Evolutionary conservation across 2,888 invertebrate genomes (phyloP).

Genomic region (Gandaritis pyraliata): DNA sequence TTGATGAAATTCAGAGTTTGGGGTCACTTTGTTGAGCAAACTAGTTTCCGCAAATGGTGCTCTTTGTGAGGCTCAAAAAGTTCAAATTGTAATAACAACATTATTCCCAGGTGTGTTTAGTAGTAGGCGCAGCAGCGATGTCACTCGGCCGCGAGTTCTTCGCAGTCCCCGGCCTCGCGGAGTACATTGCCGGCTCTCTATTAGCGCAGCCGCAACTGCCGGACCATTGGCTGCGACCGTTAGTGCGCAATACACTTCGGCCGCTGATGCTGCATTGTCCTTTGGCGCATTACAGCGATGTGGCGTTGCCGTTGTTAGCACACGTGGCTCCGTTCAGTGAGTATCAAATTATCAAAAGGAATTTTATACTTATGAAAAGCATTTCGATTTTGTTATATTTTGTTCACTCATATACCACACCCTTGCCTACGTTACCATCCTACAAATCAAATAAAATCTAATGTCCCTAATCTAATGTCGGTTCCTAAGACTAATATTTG

Average conservation of each 20-base stretch:
- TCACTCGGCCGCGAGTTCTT: conserved; percentile 95
- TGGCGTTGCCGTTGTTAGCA: conserved; percentile 91
- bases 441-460: too few species aligned
- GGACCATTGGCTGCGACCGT: conserved; percentile 92
- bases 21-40: too few species aligned
- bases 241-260: conserved; percentile 93
- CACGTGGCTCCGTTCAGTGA: conserved; percentile 91
- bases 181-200: conserved; percentile 89
- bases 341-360: conserved; percentile 53
- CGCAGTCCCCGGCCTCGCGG: conserved; percentile 89
- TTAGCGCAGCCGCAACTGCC: conserved; percentile 90
- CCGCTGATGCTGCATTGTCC: conserved; percentile 95
- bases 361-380: too few species aligned
- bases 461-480: too few species aligned
- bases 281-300: conserved; percentile 89
- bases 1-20: neutral
- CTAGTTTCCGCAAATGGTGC: too few species aligned
- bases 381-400: too few species aligned
- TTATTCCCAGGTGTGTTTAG: conserved; percentile 82
- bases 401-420: too few species aligned
- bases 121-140: conserved; percentile 87
- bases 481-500: too few species aligned
- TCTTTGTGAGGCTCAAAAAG: too few species aligned
- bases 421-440: too few species aligned
- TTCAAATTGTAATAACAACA: too few species aligned